phyloP scores from a whole-genome alignment of 2,797 vertebrate genomes.

The Pelochelys cantorii region DNA sequence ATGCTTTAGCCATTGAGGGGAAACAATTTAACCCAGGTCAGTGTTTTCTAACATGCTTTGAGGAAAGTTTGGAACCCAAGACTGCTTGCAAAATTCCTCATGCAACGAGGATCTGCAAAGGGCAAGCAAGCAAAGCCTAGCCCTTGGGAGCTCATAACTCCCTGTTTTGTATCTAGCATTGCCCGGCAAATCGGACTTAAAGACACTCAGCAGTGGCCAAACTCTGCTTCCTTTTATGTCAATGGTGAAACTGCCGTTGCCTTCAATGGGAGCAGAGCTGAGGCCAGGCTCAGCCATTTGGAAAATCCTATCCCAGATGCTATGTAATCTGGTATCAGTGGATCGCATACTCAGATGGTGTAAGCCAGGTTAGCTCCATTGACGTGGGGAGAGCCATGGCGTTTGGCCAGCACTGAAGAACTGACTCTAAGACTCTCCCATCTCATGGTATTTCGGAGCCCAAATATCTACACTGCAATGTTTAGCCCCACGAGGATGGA shows the following conservation, averaged over 20 bases:
- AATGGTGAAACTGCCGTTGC: rapidly evolving
- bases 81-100: conserved; percentile 34
- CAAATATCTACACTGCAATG: background rate
- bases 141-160: background rate
- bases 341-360: background rate
- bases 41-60: conserved; percentile 32
- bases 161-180: conserved; percentile 15
- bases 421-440: background rate
- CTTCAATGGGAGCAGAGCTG: background rate
- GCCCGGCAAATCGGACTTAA: conserved; percentile 7
- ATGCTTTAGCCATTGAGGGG: conserved; percentile 12
- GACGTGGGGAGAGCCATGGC: background rate
- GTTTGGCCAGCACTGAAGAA: background rate
- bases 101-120: conserved; percentile 7
- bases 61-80: background rate
- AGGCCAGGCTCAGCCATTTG: background rate
- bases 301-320: background rate
- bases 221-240: background rate
- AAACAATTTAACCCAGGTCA: conserved; percentile 22
- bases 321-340: background rate
- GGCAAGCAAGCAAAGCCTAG: background rate
- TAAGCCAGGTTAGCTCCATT: background rate
- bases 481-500: background rate
- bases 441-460: background rate
- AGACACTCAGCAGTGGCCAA: background rate